Conservation (phyloP, 2,113 vertebrate genomes). For the Pandion haliaetus region DNA sequence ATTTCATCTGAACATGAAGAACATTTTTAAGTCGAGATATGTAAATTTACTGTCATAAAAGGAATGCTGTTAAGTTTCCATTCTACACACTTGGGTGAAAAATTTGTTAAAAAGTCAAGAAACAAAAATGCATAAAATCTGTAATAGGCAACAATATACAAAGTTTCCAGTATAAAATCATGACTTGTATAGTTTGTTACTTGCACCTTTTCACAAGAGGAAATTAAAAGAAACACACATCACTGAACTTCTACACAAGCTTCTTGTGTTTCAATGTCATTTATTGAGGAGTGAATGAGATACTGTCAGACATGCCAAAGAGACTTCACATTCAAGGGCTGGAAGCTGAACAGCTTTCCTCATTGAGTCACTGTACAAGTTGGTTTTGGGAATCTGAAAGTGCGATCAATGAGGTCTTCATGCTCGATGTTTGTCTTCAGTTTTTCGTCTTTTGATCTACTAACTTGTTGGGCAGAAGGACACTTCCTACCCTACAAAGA, state of each 20-base stretch:
- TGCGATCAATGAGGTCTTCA: conserved; percentile 71
- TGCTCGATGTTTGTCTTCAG: conserved; percentile 61
- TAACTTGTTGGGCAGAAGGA: conserved; percentile 63
- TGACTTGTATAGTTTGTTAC: conserved; percentile 8
- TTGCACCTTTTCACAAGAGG: conserved; percentile 49
- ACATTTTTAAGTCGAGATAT: neutral
- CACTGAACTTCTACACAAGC: conserved; percentile 73
- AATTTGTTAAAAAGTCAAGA: conserved; percentile 16
- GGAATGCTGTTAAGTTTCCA: neutral
- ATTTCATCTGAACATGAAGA: conserved; percentile 32
- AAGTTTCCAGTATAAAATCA: conserved; percentile 19
- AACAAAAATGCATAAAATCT: conserved; percentile 19
- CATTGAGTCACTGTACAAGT: conserved; percentile 65
- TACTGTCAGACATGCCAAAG: conserved; percentile 80
- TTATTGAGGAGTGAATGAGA: conserved; percentile 83
- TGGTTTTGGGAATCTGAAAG: conserved; percentile 55
- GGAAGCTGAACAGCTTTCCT: conserved; percentile 72
- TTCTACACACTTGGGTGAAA: conserved; percentile 12
- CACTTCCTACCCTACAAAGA: conserved; percentile 64
- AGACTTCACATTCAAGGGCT: conserved; percentile 83
- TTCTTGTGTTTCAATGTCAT: conserved; percentile 76
- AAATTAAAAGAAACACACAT: conserved; percentile 73
- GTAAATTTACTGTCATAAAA: conserved; percentile 23
- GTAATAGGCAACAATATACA: conserved; percentile 34
- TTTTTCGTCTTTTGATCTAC: conserved; percentile 66